Base-by-base conservation (phyloP, 1,140 invertebrate genomes). In the Bombus consobrinus region DNA sequence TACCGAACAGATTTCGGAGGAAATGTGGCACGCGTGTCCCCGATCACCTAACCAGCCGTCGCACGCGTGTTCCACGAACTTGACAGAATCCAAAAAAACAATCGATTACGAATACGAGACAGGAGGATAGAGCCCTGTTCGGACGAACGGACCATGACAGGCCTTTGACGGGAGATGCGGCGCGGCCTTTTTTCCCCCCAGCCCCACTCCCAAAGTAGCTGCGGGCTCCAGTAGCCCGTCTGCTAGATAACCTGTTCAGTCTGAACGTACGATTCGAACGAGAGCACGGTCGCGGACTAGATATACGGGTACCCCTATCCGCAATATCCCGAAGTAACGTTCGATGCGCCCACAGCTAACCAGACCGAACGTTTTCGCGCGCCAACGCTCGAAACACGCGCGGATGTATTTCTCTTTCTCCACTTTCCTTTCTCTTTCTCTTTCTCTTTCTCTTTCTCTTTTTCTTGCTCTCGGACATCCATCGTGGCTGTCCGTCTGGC, bases 301-400 rank as follows among this genome's bases (percentile, higher is more conserved):
- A 83, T 89, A 94, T 94, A 94, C 93, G 94, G 94, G 94, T 92
- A 92, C 94, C 94, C 88, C 88, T 89, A 94, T 94, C n/a, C n/a
- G 86, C 92, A 92, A 92, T 90, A 90, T 91, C 90, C 91, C 89
- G 86, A 92, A 93, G 90, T 92, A 92, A 93, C 87, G 92, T 92
- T 88, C 90, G 87, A 87, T 79, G 77, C 81, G 82, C 85, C 81
- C 91, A 89, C 87, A 91, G 88, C 87, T 73, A 84, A 87, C 79
- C 87, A 41, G 53, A 32, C 41, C 57, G 74, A 92, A 93, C 87
- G 92, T 91, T 88, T 37, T 87, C 66, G 72, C 84, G 68, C 78
- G 71, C 78, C 68, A 80, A 83, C 69, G 75, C 28, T 32, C 66
- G 18, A 13, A 28, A 15, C n/a, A 15, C 41, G n/a, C 68, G 68